These are phyloP conservation scores for Pomacea maculata DNA, from an alignment of 1,140 invertebrate species.

Conservation along the genomic window DNA sequence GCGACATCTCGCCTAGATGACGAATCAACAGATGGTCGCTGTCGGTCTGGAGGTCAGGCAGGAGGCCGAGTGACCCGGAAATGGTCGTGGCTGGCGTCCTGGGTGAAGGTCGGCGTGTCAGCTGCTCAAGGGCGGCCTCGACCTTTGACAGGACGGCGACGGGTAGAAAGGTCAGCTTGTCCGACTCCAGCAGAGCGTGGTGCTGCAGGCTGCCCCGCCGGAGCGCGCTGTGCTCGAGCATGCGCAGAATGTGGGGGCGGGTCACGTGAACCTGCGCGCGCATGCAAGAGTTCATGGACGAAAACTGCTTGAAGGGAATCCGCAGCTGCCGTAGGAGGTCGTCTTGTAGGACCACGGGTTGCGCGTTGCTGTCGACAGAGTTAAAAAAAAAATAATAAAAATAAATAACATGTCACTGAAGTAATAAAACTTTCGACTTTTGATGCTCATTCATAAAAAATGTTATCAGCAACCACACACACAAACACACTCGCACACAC, in stretches of 20 bases:
- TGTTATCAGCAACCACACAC: no score
- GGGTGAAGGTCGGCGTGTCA: background rate
- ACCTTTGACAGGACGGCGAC: background rate
- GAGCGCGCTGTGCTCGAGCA: slow-evolving; percentile 9
- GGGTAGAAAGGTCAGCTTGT: slow-evolving; percentile 6
- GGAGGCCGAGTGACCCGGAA: background rate
- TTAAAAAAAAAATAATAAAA: no score
- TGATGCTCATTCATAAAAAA: no score
- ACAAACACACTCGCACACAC: no score
- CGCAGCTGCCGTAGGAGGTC: slow-evolving; percentile 7
- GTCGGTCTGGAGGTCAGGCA: slow-evolving; percentile 2
- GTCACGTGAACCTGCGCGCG: background rate
- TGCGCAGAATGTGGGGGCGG: background rate
- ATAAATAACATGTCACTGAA: no score
- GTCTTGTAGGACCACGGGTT: slow-evolving; percentile 13
- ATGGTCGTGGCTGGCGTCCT: background rate
- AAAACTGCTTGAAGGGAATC: slow-evolving; percentile 14
- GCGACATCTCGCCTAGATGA: slow-evolving; percentile 8
- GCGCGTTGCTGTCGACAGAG: slow-evolving; percentile 7
- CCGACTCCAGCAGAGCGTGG: background rate
- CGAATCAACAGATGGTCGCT: slow-evolving; percentile 1
- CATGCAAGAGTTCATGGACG: slow-evolving; percentile 1
- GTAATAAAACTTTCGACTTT: no score
- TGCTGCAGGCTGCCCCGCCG: background rate
- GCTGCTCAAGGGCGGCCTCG: slow-evolving; percentile 1